Conservation (phyloP, 2,113 vertebrate species). For the Phycodurus eques region DNA sequence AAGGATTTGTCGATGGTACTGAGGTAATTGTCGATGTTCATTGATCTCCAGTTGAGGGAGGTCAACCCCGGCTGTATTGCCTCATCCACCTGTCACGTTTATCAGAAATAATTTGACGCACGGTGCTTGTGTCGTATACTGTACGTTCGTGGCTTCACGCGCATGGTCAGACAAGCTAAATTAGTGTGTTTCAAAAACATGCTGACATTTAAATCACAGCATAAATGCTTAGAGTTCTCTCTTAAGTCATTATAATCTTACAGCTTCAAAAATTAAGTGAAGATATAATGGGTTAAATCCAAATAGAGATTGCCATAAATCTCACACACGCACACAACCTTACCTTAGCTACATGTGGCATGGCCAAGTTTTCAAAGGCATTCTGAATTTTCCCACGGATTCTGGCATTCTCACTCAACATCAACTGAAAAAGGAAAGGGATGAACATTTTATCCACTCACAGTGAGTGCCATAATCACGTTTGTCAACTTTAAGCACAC, state of each 20-base stretch:
- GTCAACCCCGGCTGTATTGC: slow-evolving; percentile 83
- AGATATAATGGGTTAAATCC: no score
- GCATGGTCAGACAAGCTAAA: background rate
- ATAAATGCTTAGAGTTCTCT: background rate
- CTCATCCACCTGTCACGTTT: slow-evolving; percentile 75
- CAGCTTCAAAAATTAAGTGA: no score
- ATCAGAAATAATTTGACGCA: slow-evolving; percentile 3
- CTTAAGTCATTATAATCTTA: no score
- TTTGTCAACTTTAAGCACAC: background rate
- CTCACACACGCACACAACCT: background rate
- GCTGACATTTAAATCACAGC: background rate
- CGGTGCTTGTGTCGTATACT: background rate
- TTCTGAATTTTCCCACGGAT: slow-evolving; percentile 83
- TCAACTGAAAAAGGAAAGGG: slow-evolving; percentile 69
- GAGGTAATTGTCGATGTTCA: slow-evolving; percentile 86
- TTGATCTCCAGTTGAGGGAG: slow-evolving; percentile 85
- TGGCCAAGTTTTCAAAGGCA: slow-evolving; percentile 75
- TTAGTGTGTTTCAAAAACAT: background rate
- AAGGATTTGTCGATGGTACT: slow-evolving; percentile 73
- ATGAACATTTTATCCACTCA: background rate
- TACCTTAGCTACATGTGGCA: slow-evolving; percentile 76
- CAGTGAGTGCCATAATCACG: background rate
- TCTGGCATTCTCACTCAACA: slow-evolving; percentile 84
- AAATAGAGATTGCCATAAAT: background rate
- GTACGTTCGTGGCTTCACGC: background rate